Conservation (phyloP, 2,797 vertebrate genomes). For the Allobates femoralis region DNA sequence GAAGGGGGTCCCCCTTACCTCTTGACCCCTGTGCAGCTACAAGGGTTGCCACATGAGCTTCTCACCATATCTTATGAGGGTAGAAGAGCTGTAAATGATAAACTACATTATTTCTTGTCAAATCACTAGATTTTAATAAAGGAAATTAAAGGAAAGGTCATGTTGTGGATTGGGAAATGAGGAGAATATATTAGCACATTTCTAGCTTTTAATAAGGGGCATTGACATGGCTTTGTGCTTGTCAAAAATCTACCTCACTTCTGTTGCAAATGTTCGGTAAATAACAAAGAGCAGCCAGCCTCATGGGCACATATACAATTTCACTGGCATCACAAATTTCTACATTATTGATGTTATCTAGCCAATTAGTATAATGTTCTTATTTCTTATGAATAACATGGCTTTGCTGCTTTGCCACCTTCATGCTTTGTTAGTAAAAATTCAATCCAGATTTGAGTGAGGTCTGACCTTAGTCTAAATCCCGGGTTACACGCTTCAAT, state of each 20-base stretch:
- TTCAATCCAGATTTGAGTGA: background rate
- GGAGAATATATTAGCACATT: background rate
- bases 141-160: background rate
- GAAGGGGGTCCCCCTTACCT: too few species aligned
- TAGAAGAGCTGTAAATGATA: background rate
- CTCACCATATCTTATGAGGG: too few species aligned
- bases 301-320: background rate
- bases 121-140: background rate
- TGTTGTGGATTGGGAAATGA: background rate
- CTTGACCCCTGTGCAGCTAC: too few species aligned
- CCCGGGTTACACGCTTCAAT: too few species aligned
- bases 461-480: background rate
- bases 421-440: background rate
- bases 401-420: too few species aligned
- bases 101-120: background rate
- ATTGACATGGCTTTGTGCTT: background rate
- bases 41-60: too few species aligned
- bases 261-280: background rate
- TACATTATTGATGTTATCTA: constrained; percentile 15
- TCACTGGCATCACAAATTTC: background rate
- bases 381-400: too few species aligned
- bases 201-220: background rate
- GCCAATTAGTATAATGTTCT: constrained; percentile 1
- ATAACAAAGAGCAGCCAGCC: background rate
- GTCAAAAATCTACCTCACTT: background rate